Percentiles rank a stretch among this genome's conserved stretches.
These are phyloP conservation scores for Ciconia nigra DNA, from an alignment of 2,797 vertebrate species.

Conservation along the genomic window DNA sequence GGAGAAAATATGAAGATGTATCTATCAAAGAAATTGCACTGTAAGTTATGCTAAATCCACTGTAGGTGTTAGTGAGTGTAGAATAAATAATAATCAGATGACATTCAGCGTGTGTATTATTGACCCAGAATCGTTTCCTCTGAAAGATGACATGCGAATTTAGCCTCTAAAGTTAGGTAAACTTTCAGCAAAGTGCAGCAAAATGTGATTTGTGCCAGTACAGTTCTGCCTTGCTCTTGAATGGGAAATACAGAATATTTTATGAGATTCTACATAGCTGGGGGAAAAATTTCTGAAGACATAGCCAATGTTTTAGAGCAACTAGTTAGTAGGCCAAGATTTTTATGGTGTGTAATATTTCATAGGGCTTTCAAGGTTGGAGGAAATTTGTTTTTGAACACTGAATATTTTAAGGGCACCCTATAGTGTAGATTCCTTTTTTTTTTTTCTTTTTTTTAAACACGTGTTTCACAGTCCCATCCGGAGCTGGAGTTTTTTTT, in stretches of 20 bases:
- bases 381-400: constrained; percentile 73
- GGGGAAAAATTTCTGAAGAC: constrained; percentile 36
- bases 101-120: neutral
- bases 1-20: neutral
- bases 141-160: neutral
- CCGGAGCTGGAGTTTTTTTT: constrained; percentile 39
- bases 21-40: neutral
- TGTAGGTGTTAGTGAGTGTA: neutral
- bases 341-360: constrained; percentile 71
- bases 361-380: constrained; percentile 66
- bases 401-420: constrained; percentile 65
- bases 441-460: neutral
- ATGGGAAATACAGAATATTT: constrained; percentile 41
- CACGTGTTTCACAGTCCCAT: constrained; percentile 38
- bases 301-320: constrained; percentile 39
- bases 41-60: neutral
- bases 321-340: constrained; percentile 48
- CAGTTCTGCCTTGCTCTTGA: constrained; percentile 21
- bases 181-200: neutral
- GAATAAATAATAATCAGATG: neutral
- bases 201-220: neutral
- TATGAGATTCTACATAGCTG: constrained; percentile 38
- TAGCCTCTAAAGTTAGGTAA: neutral
- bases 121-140: neutral
- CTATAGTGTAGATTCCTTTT: constrained; percentile 31